Evolutionary conservation across 2,888 invertebrate species (phyloP).

Genomic region (Coelogynopora nodosa): DNA sequence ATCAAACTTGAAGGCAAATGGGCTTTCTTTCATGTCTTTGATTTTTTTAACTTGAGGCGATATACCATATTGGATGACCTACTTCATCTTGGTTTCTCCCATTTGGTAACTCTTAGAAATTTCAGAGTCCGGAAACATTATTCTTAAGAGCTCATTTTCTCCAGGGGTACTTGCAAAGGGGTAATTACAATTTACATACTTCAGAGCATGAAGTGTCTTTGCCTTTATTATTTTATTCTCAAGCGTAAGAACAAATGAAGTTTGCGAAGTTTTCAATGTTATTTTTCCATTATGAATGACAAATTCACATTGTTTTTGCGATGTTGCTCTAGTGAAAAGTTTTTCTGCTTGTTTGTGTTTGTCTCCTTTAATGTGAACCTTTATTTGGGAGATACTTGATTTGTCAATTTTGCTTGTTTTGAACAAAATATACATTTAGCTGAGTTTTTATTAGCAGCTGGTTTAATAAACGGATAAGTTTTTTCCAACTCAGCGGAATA

Average conservation of each 20-base stretch:
- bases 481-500: background rate
- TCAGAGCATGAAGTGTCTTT: background rate
- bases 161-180: background rate
- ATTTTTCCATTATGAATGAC: background rate
- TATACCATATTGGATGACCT: slow-evolving; percentile 21
- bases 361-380: background rate
- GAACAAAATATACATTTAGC: background rate
- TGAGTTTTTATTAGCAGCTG: background rate
- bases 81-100: slow-evolving; percentile 25
- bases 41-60: background rate
- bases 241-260: background rate
- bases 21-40: slow-evolving; percentile 15
- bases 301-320: background rate
- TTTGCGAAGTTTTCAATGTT: background rate
- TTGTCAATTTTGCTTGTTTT: background rate
- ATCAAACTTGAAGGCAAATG: slow-evolving; percentile 25
- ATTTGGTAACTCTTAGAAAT: slow-evolving; percentile 5
- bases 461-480: background rate
- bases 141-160: background rate
- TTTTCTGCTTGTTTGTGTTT: background rate
- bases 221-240: background rate
- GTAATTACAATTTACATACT: background rate
- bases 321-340: background rate
- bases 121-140: background rate
- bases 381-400: background rate